Evolutionary conservation across 2,888 invertebrate genomes (phyloP).

Genomic region (Cremastinae sp.): DNA sequence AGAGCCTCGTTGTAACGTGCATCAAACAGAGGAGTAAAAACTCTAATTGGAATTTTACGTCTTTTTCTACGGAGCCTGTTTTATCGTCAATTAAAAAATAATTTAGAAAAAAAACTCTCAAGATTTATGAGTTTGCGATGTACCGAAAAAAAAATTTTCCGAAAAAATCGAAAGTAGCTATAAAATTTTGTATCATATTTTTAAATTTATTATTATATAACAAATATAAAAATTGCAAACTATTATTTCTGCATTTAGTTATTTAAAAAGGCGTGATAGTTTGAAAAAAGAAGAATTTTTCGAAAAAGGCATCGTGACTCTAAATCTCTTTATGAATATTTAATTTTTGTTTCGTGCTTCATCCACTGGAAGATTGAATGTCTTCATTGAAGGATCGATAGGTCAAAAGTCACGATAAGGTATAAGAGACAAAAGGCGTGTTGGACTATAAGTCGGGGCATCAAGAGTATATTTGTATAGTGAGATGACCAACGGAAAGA

Average conservation of each 20-base stretch:
- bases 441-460: conserved; percentile 12
- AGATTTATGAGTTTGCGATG: not conserved
- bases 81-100: not conserved
- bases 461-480: conserved; percentile 7
- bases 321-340: not conserved
- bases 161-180: no score
- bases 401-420: conserved; percentile 9
- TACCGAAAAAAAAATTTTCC: not conserved
- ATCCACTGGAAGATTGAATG: not conserved
- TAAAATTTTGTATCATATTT: no score
- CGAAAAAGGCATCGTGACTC: not conserved
- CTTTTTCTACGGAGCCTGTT: not conserved
- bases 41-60: conserved; percentile 7
- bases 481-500: conserved; percentile 17
- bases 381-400: conserved; percentile 4
- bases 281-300: not conserved
- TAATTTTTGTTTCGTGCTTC: not conserved
- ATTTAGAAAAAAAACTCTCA: not conserved
- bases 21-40: not conserved
- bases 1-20: not conserved
- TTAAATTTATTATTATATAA: no score
- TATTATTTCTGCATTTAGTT: no score
- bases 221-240: no score
- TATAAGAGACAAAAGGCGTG: not conserved
- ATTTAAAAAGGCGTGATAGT: not conserved